Evolutionary conservation across 2,888 invertebrate genomes (phyloP).

Genomic region (Drosophila ustulata): DNA sequence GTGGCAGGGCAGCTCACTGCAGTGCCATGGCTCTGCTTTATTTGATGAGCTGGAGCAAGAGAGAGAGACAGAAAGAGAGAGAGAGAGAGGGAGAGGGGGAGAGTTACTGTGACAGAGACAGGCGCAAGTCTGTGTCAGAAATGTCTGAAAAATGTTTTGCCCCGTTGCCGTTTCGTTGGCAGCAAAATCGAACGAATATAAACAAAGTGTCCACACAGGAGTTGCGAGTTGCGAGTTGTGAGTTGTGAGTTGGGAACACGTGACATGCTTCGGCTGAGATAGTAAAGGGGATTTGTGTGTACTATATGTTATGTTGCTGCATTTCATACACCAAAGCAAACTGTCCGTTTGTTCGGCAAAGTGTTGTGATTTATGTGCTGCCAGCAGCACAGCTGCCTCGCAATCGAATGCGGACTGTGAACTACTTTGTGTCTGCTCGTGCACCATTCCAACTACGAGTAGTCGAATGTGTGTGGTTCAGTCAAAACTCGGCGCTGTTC

Average conservation of each 20-base stretch:
- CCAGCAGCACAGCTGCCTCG: constrained; percentile 22
- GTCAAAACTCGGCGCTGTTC: constrained; percentile 18
- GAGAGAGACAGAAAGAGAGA: constrained; percentile 11
- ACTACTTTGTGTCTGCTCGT: constrained; percentile 19
- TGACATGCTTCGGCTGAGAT: constrained; percentile 55
- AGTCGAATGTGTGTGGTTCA: background rate
- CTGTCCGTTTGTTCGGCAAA: constrained; percentile 59
- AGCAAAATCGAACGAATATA: constrained; percentile 77
- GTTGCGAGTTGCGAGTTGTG: background rate
- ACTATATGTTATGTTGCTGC: background rate
- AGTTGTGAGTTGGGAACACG: constrained; percentile 26
- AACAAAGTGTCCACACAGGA: constrained; percentile 59
- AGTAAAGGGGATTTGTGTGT: constrained; percentile 40
- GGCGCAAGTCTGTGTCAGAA: constrained; percentile 70
- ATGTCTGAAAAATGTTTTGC: constrained; percentile 64
- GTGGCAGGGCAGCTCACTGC: constrained; percentile 57
- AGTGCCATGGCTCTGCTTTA: constrained; percentile 53
- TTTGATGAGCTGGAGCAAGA: constrained; percentile 49
- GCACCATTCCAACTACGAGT: background rate
- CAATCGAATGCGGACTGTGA: constrained; percentile 53
- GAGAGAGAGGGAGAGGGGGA: background rate
- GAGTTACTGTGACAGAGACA: constrained; percentile 39
- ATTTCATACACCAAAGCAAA: background rate
- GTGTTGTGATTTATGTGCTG: constrained; percentile 68
- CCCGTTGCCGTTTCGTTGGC: constrained; percentile 66